A percentile compares a stretch with the other conserved stretches of the same genome.
These are phyloP conservation scores for Aleiodes sp. DNA, from an alignment of 1,140 invertebrate species.

Conservation along the genomic window DNA sequence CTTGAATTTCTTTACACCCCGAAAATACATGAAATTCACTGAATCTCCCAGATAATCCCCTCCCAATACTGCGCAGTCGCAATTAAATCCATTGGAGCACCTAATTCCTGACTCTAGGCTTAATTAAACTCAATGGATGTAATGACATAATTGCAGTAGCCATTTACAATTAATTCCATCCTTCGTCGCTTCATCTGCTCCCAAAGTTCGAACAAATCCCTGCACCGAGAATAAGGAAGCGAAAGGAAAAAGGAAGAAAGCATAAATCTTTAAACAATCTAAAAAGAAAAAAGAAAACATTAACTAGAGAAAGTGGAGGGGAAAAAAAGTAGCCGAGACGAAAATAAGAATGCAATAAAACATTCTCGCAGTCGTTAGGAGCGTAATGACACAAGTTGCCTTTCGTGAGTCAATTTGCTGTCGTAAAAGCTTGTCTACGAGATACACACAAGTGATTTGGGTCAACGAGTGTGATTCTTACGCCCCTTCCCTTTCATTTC, in stretches of 20 bases:
- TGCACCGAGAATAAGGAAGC: too few relatives aligned
- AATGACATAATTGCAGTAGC: conserved; percentile 49
- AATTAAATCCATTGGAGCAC: conserved; percentile 54
- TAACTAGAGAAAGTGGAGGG: too few relatives aligned
- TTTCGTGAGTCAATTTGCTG: neutral
- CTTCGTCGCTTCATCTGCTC: too few relatives aligned
- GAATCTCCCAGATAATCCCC: neutral
- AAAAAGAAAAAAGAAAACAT: too few relatives aligned
- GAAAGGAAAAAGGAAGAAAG: too few relatives aligned
- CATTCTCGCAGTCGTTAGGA: neutral
- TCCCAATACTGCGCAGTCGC: conserved; percentile 37
- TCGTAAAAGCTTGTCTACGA: neutral
- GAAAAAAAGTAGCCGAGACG: too few relatives aligned
- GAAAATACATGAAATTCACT: neutral
- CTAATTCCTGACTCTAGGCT: conserved; percentile 50
- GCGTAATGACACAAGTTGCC: neutral
- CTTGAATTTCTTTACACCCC: neutral
- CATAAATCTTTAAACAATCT: too few relatives aligned
- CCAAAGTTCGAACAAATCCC: too few relatives aligned
- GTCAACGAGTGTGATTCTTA: neutral
- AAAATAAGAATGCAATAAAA: too few relatives aligned
- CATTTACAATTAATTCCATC: conserved; percentile 48
- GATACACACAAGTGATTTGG: neutral
- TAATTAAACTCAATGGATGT: conserved; percentile 53
- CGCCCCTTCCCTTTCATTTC: neutral